Base-by-base conservation (phyloP, 1,140 invertebrate species). In the Lasioglossum baleicum region DNA sequence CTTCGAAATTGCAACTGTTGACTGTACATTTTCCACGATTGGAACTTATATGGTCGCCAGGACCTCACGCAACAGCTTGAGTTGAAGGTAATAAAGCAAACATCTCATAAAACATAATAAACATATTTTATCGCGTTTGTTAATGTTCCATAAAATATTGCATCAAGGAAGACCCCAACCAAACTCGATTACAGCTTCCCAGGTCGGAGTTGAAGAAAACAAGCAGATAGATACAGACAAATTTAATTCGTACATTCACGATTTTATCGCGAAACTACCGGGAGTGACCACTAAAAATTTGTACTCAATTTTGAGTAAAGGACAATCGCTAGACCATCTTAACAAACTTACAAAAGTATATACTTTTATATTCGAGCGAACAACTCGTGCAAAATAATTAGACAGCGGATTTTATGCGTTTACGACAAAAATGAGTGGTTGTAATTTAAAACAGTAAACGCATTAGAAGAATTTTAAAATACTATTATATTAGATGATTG, bases 21-120 rank as follows among this genome's bases (percentile, higher is more conserved):
- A 99, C 98, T 0, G 93, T 99, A 81, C 98, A 99, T 92, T 99
- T 99, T 93, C 98, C 98, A 8, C 96, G 96, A 86, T 93, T 99
- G 42, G 95, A 97, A 83, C 93, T 99, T 10, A 96, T 99, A 17
- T 99, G 99, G 99, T 99, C 98, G 51, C 97, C 97, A 7, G 98
- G 96, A 92, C 98, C 98, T 0, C 97, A 98, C 92, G 98, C 98
- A 26, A 98, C 98, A 22, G 97, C 98, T 0, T 98, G 97, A 98
- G 92, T 92, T 97, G 11, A 97, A 97, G 93, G 94, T 95, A 88
- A 86, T 74, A 53, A 65, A 17, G 40, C 76, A 11, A 60, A 67
- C 70, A 67, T n/a, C 20, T 8, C 40, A 75, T 73, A 75, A 61
- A 60, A 69, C 22, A 22, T 53, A 69, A 11, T 65, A 17, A 60